Evolutionary conservation across 1,140 invertebrate genomes (phyloP), one percentile per base, ranked within the genome.

Genomic region (Lepidurus couesii): DNA sequence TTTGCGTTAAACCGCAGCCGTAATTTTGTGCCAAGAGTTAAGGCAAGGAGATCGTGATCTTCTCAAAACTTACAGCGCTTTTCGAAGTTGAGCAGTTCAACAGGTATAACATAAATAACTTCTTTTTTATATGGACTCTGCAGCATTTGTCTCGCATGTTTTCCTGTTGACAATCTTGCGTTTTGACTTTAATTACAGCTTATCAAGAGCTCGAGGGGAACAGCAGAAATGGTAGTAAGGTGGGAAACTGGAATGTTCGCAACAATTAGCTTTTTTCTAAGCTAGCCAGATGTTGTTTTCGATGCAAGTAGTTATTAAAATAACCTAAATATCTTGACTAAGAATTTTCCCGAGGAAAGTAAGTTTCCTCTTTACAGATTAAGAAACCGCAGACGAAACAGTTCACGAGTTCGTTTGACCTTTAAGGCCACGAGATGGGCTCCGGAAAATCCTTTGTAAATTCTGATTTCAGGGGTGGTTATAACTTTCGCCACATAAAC

Each of bases 361-460:
- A 9, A 21, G 16, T 65, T 65, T 65, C 53, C 16, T 65, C 21
- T 21, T 53, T 21, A 65, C 16, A 65, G 6, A 21, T 9, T 21
- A 65, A 65, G 53, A 9, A 65, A 65, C 53, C 53, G 21, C 53
- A 65, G 53, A 65, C 16, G 53, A 65, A 65, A 65, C 13, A 65
- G 53, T 21, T 65, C 53, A 65, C 53, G 53, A 65, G 53, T 65
- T 65, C 53, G 53, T 65, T 13, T 65, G 53, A 65, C 53, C 53
- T 65, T 65, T 65, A 65, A 21, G 53, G 3, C n/a, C 53, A 7
- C 21, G 53, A 21, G 13, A 65, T 65, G n/a, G 53, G 53, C 53
- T 21, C 13, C 21, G 16, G 16, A 65, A 65, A 65, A 21, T 9
- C 6, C 53, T 21, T 65, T 13, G 9, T 65, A 65, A 21, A 65